A percentile compares a stretch with the other conserved stretches of the same genome.
Evolutionary conservation across 2,888 invertebrate genomes (phyloP).

Genomic region (Pristionchus arcanus): DNA sequence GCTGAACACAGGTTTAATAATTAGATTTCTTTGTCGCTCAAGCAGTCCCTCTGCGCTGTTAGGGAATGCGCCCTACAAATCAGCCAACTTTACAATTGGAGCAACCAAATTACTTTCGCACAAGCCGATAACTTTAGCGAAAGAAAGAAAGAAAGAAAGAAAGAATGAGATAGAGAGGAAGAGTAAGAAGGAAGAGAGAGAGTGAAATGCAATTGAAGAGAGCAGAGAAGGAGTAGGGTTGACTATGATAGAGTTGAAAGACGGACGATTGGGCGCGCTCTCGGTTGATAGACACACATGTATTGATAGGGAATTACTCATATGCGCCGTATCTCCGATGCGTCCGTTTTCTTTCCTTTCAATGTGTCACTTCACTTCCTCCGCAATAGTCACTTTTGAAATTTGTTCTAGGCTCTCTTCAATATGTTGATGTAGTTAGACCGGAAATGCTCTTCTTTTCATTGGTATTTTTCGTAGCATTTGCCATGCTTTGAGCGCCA

Average conservation of each 20-base stretch:
- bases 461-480: no score
- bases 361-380: neutral
- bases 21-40: neutral
- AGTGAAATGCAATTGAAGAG: neutral
- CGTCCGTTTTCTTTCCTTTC: neutral
- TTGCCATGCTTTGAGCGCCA: no score
- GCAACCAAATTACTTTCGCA: neutral
- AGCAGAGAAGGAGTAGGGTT: neutral
- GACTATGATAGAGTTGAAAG: constrained; percentile 8
- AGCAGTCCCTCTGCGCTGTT: neutral
- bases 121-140: neutral
- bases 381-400: neutral
- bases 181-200: neutral
- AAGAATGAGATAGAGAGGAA: neutral
- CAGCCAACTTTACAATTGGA: neutral
- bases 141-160: neutral
- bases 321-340: neutral
- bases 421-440: neutral
- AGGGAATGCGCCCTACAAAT: neutral
- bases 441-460: no score
- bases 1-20: neutral
- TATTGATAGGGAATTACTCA: constrained; percentile 39
- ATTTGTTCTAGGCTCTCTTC: neutral
- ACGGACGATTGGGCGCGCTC: neutral
- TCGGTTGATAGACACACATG: constrained; percentile 26